These are phyloP conservation scores for Microcebus jonahi DNA, from an alignment of 2,113 vertebrate genomes.

Conservation along the genomic window DNA sequence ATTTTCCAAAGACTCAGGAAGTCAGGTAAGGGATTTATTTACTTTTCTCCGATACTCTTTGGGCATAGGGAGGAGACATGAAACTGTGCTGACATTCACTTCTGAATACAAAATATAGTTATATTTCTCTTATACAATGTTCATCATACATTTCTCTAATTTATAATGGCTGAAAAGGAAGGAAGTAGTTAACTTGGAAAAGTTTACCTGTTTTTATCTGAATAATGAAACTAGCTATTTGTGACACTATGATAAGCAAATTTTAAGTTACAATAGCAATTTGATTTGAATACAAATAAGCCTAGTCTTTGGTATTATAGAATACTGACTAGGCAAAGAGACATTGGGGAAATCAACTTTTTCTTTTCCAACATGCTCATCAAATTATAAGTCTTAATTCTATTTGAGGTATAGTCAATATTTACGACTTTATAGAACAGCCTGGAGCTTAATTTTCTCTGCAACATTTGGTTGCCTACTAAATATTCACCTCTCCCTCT, in stretches of 20 bases:
- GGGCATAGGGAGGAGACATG: not conserved
- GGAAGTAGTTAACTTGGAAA: not conserved
- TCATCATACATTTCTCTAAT: not conserved
- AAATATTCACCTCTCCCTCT: not conserved
- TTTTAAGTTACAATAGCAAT: not conserved
- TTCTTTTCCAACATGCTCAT: not conserved
- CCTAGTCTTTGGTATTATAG: not conserved
- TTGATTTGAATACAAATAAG: slow-evolving; percentile 22
- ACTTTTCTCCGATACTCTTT: slow-evolving; percentile 24
- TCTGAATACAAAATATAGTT: slow-evolving; percentile 8
- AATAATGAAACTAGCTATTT: slow-evolving; percentile 33
- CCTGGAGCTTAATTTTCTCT: not conserved
- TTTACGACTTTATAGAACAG: not conserved
- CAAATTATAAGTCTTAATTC: not conserved
- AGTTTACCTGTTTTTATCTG: not conserved
- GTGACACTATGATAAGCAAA: slow-evolving; percentile 19
- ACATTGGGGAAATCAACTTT: not conserved
- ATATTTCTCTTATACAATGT: not conserved
- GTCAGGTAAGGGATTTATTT: not conserved
- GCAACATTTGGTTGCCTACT: not conserved
- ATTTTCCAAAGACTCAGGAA: slow-evolving; percentile 43
- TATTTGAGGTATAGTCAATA: not conserved
- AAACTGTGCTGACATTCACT: not conserved
- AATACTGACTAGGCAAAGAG: not conserved
- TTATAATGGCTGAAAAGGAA: not conserved